Base-by-base conservation (phyloP, 2,113 vertebrate species). In the Bucco capensis region DNA sequence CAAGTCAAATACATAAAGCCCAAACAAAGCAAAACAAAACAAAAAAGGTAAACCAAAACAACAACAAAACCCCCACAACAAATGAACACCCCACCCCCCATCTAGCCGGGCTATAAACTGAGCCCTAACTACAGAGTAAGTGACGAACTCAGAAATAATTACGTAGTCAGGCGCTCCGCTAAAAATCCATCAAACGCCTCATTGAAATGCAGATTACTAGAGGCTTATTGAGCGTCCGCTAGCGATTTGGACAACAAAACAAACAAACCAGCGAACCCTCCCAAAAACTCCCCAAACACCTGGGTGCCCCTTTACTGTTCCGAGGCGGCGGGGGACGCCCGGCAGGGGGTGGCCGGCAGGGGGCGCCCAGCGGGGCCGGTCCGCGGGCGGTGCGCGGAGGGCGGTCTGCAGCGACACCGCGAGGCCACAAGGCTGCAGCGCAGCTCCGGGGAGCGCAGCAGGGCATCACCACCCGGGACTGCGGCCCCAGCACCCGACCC, bases 361-460 rank as follows among this genome's bases (percentile, higher is more conserved):
- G n/a, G n/a, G n/a, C n/a, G 17, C 50, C 50, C 50, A 16, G 51
- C 16, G 30, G 38, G 27, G 35, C 15, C 31, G 17, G 31, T 19
- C 23, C 11, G 40, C n/a, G 65, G 35, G 33, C 56, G 24, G 40
- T 4, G 38, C 49, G 61, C 12, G 42, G 30, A 13, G 78, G 87
- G 89, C 98, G 98, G 98, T 97, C 98, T 98, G 66, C 95, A 69
- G 56, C 71, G 83, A 98, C 98, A 98, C 98, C 98, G 98, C 86
- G 97, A 97, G 98, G 75, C 75, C 7, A n/a, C 17, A 10, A 31
- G n/a, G 8, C 72, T 82, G 94, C 90, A 58, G 94, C 95, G 97
- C 96, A 90, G 97, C 98, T 98, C n/a, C n/a, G n/a, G n/a, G n/a
- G n/a, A n/a, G n/a, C n/a, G n/a, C n/a, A n/a, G n/a, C n/a, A n/a